These are phyloP conservation scores for Frankliniella intonsa DNA, from an alignment of 2,888 invertebrate genomes.

Conservation along the genomic window DNA sequence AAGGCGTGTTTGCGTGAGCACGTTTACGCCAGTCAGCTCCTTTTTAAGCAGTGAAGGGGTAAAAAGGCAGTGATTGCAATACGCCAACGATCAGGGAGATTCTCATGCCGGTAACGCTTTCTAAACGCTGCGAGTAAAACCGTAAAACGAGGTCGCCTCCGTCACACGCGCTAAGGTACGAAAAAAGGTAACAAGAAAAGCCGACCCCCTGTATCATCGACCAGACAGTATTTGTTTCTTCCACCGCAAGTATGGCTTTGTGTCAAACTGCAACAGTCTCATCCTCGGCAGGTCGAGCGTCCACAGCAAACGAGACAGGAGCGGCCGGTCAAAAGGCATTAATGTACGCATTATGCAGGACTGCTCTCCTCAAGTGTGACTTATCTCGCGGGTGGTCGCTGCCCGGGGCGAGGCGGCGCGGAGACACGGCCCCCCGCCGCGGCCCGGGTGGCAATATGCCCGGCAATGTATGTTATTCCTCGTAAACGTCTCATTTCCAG, in stretches of 20 bases:
- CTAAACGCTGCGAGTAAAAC: no score
- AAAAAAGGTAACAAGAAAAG: no score
- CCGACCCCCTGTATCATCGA: no score
- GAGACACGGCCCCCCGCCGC: constrained; percentile 6
- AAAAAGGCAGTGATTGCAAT: not conserved
- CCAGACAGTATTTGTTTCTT: no score
- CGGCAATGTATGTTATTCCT: constrained; percentile 3
- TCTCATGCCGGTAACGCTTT: not conserved
- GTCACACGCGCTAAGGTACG: no score
- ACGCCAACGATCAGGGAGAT: not conserved
- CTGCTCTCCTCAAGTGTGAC: not conserved
- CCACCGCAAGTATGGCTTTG: no score
- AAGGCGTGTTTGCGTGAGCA: not conserved
- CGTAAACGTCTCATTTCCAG: constrained; percentile 21
- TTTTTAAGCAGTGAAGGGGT: not conserved
- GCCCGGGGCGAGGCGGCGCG: constrained; percentile 7
- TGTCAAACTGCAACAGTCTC: no score
- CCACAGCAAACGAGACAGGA: no score
- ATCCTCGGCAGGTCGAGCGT: no score
- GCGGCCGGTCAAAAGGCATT: no score
- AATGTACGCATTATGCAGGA: no score
- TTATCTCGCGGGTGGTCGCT: not conserved
- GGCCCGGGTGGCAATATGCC: not conserved
- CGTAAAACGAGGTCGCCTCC: no score
- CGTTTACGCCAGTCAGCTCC: not conserved